Base-by-base conservation (phyloP, 2,888 invertebrate species). In the Ceraclea dissimilis region DNA sequence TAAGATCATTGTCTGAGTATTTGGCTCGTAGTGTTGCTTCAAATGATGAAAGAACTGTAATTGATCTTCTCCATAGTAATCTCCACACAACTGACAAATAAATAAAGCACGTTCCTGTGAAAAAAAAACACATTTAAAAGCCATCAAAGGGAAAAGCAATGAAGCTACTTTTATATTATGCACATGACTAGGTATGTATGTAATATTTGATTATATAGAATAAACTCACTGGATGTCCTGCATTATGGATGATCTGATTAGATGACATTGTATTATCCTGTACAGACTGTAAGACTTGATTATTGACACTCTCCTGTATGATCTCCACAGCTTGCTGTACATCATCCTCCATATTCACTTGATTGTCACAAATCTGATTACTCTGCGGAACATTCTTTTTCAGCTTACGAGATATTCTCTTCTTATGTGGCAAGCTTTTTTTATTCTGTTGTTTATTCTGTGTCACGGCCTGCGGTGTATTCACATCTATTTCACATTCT, bases 1-100 rank as follows among this genome's bases (percentile, higher is more conserved):
- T 1, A 75, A 73, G n/a, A 60, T 63, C 60, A 75, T 74, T 57
- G 74, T 71, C 54, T 69, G 65, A 47, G 65, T 64, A 49, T 74
- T 75, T 0, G 86, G 86, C 68, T 90, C 90, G 69, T 90, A 90
- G 67, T 88, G 89, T 57, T 83, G 80, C 71, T 90, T 91, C 6
- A 93, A 76, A 68, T 93, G 93, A 56, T 89, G 87, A 71, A 87
- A 93, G 74, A 93, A 93, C 67, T 85, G 84, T 17, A 91, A 71
- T 68, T 93, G 93, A 60, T 88, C 85, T 26, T 81, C 76, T 6
- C 75, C 81, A 66, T 86, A 87, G 63, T 79, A 80, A 61, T 81
- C 82, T n/a, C 83, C 84, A 68, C 93, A 93, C 13, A 93, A 69
- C 70, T 91, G 88, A 67, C 93, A 93, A 56, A 82, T 78, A 61